Evolutionary conservation across 2,888 invertebrate species (phyloP).

Genomic region (Melanostoma scalare): DNA sequence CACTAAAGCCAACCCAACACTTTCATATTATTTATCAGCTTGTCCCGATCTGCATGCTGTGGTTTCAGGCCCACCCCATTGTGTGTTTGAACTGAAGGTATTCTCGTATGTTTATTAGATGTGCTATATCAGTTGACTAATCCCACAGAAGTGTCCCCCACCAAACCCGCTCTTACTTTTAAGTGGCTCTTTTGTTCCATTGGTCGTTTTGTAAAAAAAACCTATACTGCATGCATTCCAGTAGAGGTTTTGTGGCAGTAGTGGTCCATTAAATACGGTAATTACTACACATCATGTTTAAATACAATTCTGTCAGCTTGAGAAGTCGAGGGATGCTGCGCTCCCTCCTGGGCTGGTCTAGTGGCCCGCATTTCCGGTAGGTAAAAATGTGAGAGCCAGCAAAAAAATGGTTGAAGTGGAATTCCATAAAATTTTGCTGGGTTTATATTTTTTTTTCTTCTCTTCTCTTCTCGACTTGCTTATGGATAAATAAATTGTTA

Average conservation of each 20-base stretch:
- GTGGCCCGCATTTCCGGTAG: conserved; percentile 71
- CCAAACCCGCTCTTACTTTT: conserved; percentile 47
- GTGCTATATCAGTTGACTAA: conserved; percentile 19
- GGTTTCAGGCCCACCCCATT: too few relatives aligned
- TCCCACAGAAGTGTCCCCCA: conserved; percentile 42
- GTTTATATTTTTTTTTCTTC: conserved; percentile 4
- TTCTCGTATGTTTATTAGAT: neutral
- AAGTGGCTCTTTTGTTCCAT: conserved; percentile 59
- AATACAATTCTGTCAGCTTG: conserved; percentile 1
- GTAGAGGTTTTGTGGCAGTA: conserved; percentile 20
- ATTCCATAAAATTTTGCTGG: conserved; percentile 61
- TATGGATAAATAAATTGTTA: conserved; percentile 67
- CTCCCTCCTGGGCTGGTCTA: conserved; percentile 21
- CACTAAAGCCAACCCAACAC: too few relatives aligned
- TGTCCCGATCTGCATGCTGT: too few relatives aligned
- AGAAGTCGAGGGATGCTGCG: conserved; percentile 29
- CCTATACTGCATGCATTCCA: conserved; percentile 41
- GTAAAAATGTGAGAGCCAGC: conserved; percentile 54
- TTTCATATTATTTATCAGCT: too few relatives aligned
- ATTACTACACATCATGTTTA: conserved; percentile 35
- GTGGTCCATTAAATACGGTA: conserved; percentile 62
- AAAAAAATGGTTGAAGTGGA: conserved; percentile 55
- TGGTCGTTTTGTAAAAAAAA: conserved; percentile 32
- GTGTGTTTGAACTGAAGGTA: too few relatives aligned
- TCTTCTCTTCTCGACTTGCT: neutral